These are phyloP conservation scores for Nemapogon koenigi DNA, from an alignment of 2,888 invertebrate species.

Conservation along the genomic window DNA sequence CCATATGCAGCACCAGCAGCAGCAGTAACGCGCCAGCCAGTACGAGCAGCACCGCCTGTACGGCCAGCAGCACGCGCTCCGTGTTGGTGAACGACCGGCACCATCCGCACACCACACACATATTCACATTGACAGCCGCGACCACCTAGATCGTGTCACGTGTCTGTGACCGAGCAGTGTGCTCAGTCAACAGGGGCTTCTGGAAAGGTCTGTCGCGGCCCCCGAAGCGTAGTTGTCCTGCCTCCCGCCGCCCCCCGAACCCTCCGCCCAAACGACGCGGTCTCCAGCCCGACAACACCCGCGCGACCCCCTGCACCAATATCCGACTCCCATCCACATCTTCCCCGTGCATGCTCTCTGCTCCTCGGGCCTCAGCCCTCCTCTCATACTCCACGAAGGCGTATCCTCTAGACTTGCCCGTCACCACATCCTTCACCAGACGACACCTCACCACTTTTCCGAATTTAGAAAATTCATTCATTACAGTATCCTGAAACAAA, in stretches of 20 bases:
- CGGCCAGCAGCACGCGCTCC: conserved; percentile 28
- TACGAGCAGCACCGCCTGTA: conserved; percentile 31
- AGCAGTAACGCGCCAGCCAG: conserved; percentile 29
- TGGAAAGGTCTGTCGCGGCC: conserved; percentile 80
- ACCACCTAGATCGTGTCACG: conserved; percentile 24
- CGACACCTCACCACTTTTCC: conserved; percentile 69
- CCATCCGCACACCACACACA: conserved; percentile 33
- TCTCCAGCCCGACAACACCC: conserved; percentile 78
- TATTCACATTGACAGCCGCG: conserved; percentile 18
- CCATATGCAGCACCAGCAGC: conserved; percentile 36
- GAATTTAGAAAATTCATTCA: conserved; percentile 65
- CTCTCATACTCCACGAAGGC: conserved; percentile 84
- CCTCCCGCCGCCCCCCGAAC: conserved; percentile 84
- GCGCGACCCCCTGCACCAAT: conserved; percentile 72
- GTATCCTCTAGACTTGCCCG: conserved; percentile 82
- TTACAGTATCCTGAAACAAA: conserved; percentile 50
- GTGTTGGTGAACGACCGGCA: conserved; percentile 40
- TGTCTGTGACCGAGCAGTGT: conserved; percentile 13
- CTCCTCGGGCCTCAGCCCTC: conserved; percentile 65
- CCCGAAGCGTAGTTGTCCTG: conserved; percentile 88
- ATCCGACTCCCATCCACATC: conserved; percentile 72
- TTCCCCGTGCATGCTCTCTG: conserved; percentile 65
- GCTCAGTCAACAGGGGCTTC: conserved; percentile 63
- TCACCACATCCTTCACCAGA: conserved; percentile 80
- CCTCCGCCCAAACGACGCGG: conserved; percentile 88